A percentile compares a stretch with the other conserved stretches of the same genome.
Conservation (phyloP, 2,113 vertebrate species). For the Pristiophorus japonicus region DNA sequence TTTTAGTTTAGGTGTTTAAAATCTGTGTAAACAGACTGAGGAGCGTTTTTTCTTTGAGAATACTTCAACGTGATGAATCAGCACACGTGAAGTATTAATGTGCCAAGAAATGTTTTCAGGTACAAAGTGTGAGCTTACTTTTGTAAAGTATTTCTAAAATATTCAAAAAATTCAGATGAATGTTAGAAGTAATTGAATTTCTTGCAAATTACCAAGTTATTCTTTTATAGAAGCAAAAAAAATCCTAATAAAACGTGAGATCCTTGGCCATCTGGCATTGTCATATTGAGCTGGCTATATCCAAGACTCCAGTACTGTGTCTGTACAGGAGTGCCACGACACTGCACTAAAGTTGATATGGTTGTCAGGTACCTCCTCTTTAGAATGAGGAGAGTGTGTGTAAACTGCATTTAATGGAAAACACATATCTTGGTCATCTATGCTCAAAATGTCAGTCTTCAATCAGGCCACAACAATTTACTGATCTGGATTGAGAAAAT, state of each 20-base stretch:
- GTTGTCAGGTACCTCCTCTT: neutral
- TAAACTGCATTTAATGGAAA: neutral
- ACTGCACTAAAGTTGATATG: neutral
- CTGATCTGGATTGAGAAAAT: neutral
- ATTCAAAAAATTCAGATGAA: neutral
- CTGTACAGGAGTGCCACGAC: neutral
- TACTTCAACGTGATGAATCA: neutral
- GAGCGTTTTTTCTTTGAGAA: neutral
- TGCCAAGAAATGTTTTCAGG: neutral
- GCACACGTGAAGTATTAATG: neutral
- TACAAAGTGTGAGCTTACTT: neutral
- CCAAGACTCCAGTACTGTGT: neutral
- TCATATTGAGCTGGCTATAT: neutral
- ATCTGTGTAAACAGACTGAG: neutral
- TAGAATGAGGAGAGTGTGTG: neutral
- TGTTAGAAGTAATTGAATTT: neutral
- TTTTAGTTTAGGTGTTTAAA: neutral
- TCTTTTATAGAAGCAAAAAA: neutral
- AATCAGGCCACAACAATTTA: neutral
- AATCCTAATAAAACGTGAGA: neutral
- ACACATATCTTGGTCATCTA: neutral
- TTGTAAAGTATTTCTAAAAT: neutral
- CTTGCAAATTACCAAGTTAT: neutral
- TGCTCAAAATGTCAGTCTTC: neutral
- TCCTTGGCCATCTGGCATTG: neutral